Evolutionary conservation across 2,113 vertebrate species (phyloP).

Genomic region (Pungitius pungitius): DNA sequence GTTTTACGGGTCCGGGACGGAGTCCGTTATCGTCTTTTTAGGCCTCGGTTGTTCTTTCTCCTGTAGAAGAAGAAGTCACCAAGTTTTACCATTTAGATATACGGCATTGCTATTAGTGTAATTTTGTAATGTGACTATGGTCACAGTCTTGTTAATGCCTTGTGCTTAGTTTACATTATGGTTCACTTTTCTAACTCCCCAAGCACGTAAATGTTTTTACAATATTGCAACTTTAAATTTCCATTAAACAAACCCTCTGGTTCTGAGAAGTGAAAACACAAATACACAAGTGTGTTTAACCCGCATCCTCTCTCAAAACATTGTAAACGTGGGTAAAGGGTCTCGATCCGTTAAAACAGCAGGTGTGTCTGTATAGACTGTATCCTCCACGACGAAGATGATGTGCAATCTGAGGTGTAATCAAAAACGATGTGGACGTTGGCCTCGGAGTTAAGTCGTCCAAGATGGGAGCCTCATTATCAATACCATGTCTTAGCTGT

Average conservation of each 20-base stretch:
- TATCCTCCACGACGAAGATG: conserved; percentile 26
- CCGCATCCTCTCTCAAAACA: neutral
- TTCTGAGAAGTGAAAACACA: neutral
- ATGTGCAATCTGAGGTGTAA: conserved; percentile 80
- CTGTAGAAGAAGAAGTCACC: neutral
- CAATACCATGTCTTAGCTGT: conserved; percentile 33
- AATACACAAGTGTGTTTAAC: neutral
- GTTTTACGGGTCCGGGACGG: neutral
- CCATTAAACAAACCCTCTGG: neutral
- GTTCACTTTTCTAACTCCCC: neutral
- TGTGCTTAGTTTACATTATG: neutral
- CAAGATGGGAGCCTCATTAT: conserved; percentile 54
- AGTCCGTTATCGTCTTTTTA: neutral
- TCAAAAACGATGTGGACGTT: neutral
- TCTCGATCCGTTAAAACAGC: neutral
- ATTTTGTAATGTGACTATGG: neutral
- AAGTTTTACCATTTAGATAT: neutral
- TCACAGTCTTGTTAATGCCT: neutral
- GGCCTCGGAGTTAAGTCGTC: neutral
- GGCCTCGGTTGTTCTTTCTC: neutral
- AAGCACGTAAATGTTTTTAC: neutral
- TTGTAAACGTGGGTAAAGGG: neutral
- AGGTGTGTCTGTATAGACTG: neutral
- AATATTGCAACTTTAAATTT: neutral
- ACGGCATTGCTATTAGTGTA: neutral